These are phyloP conservation scores for Nemurella pictetii DNA, from an alignment of 2,888 invertebrate genomes.

Conservation along the genomic window DNA sequence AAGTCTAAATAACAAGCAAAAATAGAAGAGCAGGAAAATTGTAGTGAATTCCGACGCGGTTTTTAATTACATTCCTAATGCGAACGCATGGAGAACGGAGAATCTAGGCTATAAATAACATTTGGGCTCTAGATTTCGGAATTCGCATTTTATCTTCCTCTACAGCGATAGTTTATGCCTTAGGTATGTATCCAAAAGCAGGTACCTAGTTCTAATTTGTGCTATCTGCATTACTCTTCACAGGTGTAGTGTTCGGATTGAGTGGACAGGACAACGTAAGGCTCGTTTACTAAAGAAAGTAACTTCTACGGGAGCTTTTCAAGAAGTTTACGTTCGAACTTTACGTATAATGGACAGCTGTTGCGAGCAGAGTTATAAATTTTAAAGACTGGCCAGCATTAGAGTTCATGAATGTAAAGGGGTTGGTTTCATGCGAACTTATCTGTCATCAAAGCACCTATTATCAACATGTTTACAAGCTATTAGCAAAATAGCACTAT, in stretches of 20 bases:
- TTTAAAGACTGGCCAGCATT: background rate
- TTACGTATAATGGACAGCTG: background rate
- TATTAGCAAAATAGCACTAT: background rate
- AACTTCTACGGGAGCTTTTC: background rate
- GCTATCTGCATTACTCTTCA: too few relatives aligned
- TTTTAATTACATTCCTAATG: slow-evolving; percentile 25
- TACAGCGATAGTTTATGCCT: background rate
- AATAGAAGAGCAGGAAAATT: background rate
- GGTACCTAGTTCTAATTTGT: too few relatives aligned
- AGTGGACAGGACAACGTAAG: too few relatives aligned
- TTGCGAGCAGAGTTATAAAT: background rate
- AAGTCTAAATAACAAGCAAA: too few relatives aligned
- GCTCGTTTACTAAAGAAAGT: too few relatives aligned
- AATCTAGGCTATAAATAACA: slow-evolving; percentile 20
- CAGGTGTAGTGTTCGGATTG: too few relatives aligned
- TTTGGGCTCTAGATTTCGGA: background rate
- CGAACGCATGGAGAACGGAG: slow-evolving; percentile 3
- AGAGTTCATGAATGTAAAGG: background rate
- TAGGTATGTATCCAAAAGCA: too few relatives aligned
- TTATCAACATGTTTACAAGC: background rate
- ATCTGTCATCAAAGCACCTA: background rate
- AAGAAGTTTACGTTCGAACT: background rate
- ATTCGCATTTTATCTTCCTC: background rate
- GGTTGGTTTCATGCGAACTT: background rate
- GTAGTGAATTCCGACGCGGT: background rate